Conservation (phyloP, 2,797 vertebrate genomes). For the Prionace glauca region DNA sequence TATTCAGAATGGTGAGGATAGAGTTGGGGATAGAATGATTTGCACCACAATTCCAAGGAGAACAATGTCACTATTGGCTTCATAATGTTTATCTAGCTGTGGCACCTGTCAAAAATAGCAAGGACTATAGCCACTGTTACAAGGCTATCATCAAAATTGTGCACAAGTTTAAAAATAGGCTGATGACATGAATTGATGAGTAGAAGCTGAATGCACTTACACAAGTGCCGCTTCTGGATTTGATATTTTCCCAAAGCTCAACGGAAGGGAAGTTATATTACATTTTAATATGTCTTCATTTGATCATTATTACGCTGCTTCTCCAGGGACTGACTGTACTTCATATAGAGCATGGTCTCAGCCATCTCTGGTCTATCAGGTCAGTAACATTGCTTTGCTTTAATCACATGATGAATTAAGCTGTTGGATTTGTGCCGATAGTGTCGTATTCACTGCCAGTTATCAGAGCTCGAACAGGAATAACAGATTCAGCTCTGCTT, state of each 20-base stretch:
- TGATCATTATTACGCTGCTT: constrained; percentile 52
- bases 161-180: constrained; percentile 24
- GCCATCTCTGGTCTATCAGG: constrained; percentile 64
- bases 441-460: constrained; percentile 58
- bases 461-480: constrained; percentile 41
- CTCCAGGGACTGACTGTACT: constrained; percentile 46
- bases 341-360: constrained; percentile 47
- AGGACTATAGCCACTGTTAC: background rate
- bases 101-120: constrained; percentile 7
- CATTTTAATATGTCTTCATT: constrained; percentile 57
- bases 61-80: constrained; percentile 24
- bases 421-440: constrained; percentile 61
- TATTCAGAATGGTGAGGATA: background rate
- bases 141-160: background rate
- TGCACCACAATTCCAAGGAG: constrained; percentile 15
- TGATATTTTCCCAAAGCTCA: background rate
- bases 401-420: constrained; percentile 72
- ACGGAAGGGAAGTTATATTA: constrained; percentile 54
- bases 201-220: background rate
- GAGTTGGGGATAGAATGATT: background rate
- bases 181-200: background rate
- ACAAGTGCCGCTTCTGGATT: background rate
- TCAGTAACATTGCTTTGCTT: constrained; percentile 65
- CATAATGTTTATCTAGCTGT: constrained; percentile 12
- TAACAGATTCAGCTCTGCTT: background rate